Evolutionary conservation across 2,113 vertebrate genomes (phyloP).

Genomic region (Neotragus pygmaeus): DNA sequence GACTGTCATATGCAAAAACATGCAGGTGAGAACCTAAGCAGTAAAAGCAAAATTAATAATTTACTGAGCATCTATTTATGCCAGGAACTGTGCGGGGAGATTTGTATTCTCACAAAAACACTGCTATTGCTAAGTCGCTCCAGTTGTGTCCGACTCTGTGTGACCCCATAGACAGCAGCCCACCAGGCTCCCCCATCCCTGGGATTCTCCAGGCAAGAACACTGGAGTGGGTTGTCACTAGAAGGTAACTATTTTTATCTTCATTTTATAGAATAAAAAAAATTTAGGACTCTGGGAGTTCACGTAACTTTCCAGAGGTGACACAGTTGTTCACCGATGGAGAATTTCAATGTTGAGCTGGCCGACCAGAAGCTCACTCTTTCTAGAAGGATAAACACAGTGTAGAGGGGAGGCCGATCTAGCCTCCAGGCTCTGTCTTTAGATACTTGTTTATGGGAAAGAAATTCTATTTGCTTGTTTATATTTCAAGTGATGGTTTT

Average conservation of each 20-base stretch:
- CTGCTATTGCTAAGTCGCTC: too few relatives aligned
- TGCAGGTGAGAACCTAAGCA: fast-evolving
- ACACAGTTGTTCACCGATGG: not conserved
- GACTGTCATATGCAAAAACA: not conserved
- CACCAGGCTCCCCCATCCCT: too few relatives aligned
- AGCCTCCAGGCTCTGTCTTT: not conserved
- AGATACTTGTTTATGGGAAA: not conserved
- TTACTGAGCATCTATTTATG: not conserved
- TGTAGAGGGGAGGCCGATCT: not conserved
- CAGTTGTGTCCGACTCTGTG: too few relatives aligned
- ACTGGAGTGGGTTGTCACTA: too few relatives aligned
- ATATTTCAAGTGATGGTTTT: not conserved
- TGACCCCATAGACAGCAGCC: too few relatives aligned
- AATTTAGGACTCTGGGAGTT: not conserved
- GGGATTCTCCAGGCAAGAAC: too few relatives aligned
- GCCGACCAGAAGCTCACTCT: not conserved
- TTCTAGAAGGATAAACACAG: not conserved
- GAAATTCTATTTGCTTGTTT: not conserved
- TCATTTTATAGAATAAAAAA: not conserved
- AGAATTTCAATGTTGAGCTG: not conserved
- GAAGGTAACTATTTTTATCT: not conserved
- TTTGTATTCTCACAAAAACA: not conserved
- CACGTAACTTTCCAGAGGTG: not conserved
- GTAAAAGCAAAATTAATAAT: not conserved
- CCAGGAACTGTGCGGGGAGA: too few relatives aligned